Evolutionary conservation across 2,888 invertebrate genomes (phyloP), one percentile per base, ranked within the genome.

Genomic region (Lordiphosa fenestrarum): DNA sequence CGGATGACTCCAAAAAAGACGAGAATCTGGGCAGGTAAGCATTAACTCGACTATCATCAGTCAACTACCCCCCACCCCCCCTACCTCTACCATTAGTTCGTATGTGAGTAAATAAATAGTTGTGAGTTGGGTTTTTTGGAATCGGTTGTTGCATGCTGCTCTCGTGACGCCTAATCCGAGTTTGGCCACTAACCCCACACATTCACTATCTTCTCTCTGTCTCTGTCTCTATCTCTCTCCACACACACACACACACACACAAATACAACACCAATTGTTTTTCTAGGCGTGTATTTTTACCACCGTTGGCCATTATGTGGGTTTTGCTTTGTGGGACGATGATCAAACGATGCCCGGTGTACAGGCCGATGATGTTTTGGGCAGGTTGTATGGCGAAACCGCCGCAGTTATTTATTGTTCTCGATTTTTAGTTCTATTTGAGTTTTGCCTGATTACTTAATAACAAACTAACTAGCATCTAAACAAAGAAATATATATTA

Each of bases 1-100:
- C 95, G 92, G 98, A 98, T 91, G 94, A 94, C 88, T 93, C 95
- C 82, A 95, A 94, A 87, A 93, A 94, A 89, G 97, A 98, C 91
- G 98, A 98, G 90, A 93, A 92, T 82, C 93, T 98, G 85, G 98
- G 98, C 92, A 96, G 96, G 96, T 95, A 91, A 91, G 92, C 78
- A 30, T 35, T 4, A 19, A 23, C 33, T 10, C 15, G 13, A 33
- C 19, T 33, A 35, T 41, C 53, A 40, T 1, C 25, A 30, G 30
- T 52, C 12, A 25, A 9, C 38, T 25, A 12, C 9, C 1, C 15
- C 15, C 15, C n/a, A 7, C 4, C 10, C 25, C 12, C 7, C 33
- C 13, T n/a, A 19, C 40, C 37, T 37, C 10, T 13, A 1, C 9
- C 9, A 12, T 9, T 13, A 50, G 23, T 13, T 36, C n/a, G 46